A percentile compares a stretch with the other conserved stretches of the same genome.
Evolutionary conservation across 2,797 vertebrate genomes (phyloP).

Genomic region (Arvicola amphibius): DNA sequence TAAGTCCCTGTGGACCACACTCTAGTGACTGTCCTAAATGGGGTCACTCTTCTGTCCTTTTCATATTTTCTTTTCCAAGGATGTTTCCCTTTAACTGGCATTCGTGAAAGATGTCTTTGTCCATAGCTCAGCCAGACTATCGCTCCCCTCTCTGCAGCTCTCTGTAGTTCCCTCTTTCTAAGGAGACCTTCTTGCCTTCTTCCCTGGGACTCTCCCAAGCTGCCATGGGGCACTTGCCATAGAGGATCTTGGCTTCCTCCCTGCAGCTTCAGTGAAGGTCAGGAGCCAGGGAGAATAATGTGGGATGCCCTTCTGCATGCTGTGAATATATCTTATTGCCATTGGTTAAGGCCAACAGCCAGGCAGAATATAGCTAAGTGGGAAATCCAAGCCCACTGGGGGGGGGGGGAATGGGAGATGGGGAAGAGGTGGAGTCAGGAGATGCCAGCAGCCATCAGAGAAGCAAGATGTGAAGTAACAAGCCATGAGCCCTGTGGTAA

Average conservation of each 20-base stretch:
- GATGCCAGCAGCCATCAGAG: too few relatives aligned
- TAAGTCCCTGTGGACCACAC: background rate
- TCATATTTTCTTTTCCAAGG: background rate
- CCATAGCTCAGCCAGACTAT: background rate
- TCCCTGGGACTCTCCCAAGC: background rate
- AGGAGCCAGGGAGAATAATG: background rate
- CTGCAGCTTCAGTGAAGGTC: background rate
- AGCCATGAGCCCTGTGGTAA: too few relatives aligned
- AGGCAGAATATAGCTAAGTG: too few relatives aligned
- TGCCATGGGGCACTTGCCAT: accelerated
- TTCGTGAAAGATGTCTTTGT: background rate
- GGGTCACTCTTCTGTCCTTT: background rate
- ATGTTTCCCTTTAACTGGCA: background rate
- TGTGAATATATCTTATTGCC: too few relatives aligned
- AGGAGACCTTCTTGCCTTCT: background rate
- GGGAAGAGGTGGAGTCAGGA: too few relatives aligned
- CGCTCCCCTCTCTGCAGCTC: background rate
- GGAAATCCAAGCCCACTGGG: too few relatives aligned
- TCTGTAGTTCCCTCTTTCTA: background rate
- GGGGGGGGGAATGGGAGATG: too few relatives aligned
- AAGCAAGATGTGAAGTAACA: too few relatives aligned
- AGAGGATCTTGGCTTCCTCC: background rate
- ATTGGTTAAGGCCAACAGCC: too few relatives aligned
- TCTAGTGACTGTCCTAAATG: background rate
- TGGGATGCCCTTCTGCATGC: too few relatives aligned